phyloP scores from a whole-genome alignment of 2,888 invertebrate genomes.

The Synergus laeviventris region DNA sequence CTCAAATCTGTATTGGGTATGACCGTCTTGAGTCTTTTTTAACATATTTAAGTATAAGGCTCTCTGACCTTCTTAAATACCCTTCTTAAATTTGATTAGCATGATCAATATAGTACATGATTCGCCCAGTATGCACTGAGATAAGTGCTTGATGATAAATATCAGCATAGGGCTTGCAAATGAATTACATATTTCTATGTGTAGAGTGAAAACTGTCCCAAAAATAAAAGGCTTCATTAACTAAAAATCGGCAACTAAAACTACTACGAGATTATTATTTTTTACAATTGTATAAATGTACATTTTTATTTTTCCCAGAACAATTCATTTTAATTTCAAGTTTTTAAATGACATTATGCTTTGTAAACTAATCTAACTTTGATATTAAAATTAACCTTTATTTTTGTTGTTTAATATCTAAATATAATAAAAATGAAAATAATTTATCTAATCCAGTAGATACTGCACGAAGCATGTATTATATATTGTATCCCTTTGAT shows the following conservation, averaged over 20 bases:
- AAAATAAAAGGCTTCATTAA: not conserved
- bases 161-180: not conserved
- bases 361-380: not conserved
- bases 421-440: not conserved
- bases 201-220: not conserved
- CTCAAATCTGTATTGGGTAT: slow-evolving; percentile 16
- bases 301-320: not conserved
- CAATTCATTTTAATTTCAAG: not conserved
- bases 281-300: too few species aligned
- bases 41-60: not conserved
- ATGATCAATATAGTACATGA: slow-evolving; percentile 58
- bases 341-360: too few species aligned
- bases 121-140: slow-evolving; percentile 53
- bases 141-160: slow-evolving; percentile 1
- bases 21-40: slow-evolving; percentile 11
- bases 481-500: not conserved
- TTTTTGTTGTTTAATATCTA: not conserved
- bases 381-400: not conserved
- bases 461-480: not conserved
- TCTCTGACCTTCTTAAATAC: not conserved
- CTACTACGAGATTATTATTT: not conserved
- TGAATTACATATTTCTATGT: not conserved
- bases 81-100: slow-evolving; percentile 44
- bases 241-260: not conserved
- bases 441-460: not conserved